phyloP scores from a whole-genome alignment of 2,888 invertebrate genomes.

The Apamea crenata region DNA sequence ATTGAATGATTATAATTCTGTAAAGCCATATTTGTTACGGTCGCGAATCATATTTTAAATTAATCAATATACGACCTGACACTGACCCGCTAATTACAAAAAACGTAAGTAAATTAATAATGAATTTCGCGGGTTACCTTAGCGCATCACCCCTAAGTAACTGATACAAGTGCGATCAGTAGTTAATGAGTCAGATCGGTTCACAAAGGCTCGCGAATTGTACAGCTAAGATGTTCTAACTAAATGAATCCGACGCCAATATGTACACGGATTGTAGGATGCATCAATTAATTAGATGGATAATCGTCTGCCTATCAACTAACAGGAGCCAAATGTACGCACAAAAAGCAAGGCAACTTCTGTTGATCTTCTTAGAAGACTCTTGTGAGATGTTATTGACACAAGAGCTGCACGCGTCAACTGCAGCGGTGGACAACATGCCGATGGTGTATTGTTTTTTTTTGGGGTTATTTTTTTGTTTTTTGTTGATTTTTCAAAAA shows the following conservation, averaged over 20 bases:
- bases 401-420: background rate
- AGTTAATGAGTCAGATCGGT: conserved; percentile 32
- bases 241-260: conserved; percentile 22
- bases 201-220: conserved; percentile 25
- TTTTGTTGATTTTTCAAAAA: too few species aligned
- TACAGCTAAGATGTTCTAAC: conserved; percentile 31
- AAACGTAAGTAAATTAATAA: too few species aligned
- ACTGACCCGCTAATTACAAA: background rate
- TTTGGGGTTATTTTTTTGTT: too few species aligned
- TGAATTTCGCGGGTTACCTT: too few species aligned
- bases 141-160: background rate
- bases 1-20: background rate
- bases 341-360: conserved; percentile 32
- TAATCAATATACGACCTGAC: too few species aligned
- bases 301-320: conserved; percentile 10
- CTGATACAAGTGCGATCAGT: conserved; percentile 2
- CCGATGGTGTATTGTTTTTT: too few species aligned
- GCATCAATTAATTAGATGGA: conserved; percentile 41
- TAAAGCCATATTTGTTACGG: background rate
- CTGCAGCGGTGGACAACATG: background rate
- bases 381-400: background rate
- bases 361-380: conserved; percentile 28
- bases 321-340: conserved; percentile 26
- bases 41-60: too few species aligned
- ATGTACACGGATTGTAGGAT: conserved; percentile 27